Evolutionary conservation across 1,140 invertebrate species (phyloP), one percentile per base, ranked within the genome.

Genomic region (Papilio xuthus): DNA sequence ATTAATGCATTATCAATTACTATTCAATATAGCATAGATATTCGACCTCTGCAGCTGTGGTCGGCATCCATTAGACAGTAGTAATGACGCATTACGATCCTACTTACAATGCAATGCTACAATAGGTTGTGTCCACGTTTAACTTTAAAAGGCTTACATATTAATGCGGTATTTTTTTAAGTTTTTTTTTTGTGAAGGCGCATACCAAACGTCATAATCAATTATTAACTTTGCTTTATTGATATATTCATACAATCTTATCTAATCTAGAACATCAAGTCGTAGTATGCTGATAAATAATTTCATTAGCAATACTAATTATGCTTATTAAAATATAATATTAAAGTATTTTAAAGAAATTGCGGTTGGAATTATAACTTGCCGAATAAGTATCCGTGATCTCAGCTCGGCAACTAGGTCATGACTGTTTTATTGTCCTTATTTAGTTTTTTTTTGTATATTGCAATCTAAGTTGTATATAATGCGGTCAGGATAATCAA

Each of bases 191-290:
- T n/a, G n/a, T 47, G 44, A 47, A 47, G 10, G 15, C 15, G 4
- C 44, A 8, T 10, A 47, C 0, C 15, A 60, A 60, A 60, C 23
- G 23, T 60, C 7, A 13, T 28, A 26, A 60, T 60, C 26, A 60
- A 60, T 60, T 60, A 15, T 60, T 60, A 13, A 60, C 56, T 60
- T 60, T 60, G 56, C 10, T 13, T 60, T 60, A 60, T 60, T 60
- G 56, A 60, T 60, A 60, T 12, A 7, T 26, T 60, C 23, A 60
- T 13, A 60, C 56, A 60, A 60, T 15, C 10, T 60, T 60, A 60
- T 60, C 56, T 60, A 60, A 60, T 60, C 56, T 60, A 60, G 56
- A 60, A 60, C 23, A 60, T 60, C 56, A 60, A 60, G 56, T 60
- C 56, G 10, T 60, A 26, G 26, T 60, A 28, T 60, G 23, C 10